Percentiles rank a stretch among this genome's conserved stretches.
Conservation (phyloP, 2,113 vertebrate species). For the Pristiophorus japonicus region DNA sequence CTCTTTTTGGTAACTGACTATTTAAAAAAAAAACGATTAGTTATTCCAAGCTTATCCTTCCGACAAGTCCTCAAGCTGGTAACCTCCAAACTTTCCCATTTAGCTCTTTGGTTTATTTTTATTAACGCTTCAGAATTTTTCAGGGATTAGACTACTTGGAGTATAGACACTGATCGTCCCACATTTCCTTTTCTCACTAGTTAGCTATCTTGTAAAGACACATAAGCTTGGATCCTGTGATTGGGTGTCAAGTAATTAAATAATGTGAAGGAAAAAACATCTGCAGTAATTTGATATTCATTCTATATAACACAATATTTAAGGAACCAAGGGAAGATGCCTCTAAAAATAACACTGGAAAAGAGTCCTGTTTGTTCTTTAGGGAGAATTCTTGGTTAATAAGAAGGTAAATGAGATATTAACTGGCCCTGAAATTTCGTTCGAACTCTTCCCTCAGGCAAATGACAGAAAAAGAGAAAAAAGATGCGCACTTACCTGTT, state of each 20-base stretch:
- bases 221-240: background rate
- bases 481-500: no score
- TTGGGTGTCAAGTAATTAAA: background rate
- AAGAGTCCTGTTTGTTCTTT: background rate
- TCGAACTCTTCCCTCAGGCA: no score
- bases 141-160: background rate
- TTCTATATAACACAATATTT: background rate
- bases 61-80: background rate
- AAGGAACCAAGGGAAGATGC: background rate
- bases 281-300: background rate
- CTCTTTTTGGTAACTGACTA: background rate
- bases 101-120: background rate
- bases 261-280: background rate
- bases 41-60: background rate
- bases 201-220: background rate
- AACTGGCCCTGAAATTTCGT: no score
- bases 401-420: background rate
- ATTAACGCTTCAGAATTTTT: background rate
- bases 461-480: no score
- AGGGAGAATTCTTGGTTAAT: background rate
- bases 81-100: background rate
- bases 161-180: background rate
- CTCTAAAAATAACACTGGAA: background rate
- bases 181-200: background rate
- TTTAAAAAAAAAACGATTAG: background rate